A percentile compares a stretch with the other conserved stretches of the same genome.
phyloP scores from a whole-genome alignment of 92 coral and sea anemone genomes.

The Virgularia gustaviana region DNA sequence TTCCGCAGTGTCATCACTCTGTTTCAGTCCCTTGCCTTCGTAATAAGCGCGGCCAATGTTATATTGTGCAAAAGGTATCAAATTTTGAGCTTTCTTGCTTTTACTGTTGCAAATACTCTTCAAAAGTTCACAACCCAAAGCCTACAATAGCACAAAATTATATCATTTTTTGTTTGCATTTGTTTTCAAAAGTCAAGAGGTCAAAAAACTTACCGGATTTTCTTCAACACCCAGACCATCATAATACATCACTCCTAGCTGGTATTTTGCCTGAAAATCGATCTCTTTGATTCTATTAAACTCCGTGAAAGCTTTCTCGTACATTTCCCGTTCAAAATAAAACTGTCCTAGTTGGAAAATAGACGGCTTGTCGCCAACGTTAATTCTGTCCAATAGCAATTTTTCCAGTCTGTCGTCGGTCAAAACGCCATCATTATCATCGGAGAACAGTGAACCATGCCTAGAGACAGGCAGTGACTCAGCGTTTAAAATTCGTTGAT shows the following conservation, averaged over 20 bases:
- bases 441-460: slow-evolving; percentile 36
- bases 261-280: slow-evolving; percentile 89
- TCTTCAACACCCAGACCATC: slow-evolving; percentile 84
- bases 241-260: slow-evolving; percentile 93
- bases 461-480: slow-evolving; percentile 69
- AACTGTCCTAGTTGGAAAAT: slow-evolving; percentile 98
- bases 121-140: slow-evolving; percentile 65
- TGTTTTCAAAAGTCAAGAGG: neutral
- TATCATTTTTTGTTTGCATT: neutral
- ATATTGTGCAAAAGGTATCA: slow-evolving; percentile 79
- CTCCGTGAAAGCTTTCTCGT: slow-evolving; percentile 79
- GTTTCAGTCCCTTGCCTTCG: slow-evolving; percentile 93
- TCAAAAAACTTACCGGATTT: slow-evolving; percentile 62
- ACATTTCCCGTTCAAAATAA: slow-evolving; percentile 87
- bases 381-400: slow-evolving; percentile 61
- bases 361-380: slow-evolving; percentile 65
- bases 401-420: slow-evolving; percentile 79
- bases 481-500: slow-evolving; percentile 64
- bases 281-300: slow-evolving; percentile 79
- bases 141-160: slow-evolving; percentile 42
- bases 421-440: slow-evolving; percentile 45
- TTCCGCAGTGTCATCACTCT: slow-evolving; percentile 80
- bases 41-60: slow-evolving; percentile 89
- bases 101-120: slow-evolving; percentile 66
- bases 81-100: slow-evolving; percentile 64